A percentile compares a stretch with the other conserved stretches of the same genome.
Evolutionary conservation across 2,797 vertebrate genomes (phyloP).

Genomic region (Avahi laniger): DNA sequence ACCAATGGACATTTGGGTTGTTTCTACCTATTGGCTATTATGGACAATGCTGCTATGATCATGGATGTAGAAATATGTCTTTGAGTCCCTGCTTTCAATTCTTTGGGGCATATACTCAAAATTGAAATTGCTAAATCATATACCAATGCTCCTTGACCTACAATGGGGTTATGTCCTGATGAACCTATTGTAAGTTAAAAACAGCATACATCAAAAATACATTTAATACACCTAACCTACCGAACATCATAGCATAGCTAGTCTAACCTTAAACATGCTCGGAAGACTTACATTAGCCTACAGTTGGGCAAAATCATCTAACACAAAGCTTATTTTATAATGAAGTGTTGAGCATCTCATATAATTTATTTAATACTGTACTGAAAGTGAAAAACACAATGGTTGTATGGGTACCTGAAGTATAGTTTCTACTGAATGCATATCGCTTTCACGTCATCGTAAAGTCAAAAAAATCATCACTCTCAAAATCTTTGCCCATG

Average conservation of each 20-base stretch:
- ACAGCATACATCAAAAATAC: not conserved
- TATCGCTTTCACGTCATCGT: not conserved
- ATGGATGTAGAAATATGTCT: not conserved
- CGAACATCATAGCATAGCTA: not conserved
- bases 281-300: not conserved
- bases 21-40: not conserved
- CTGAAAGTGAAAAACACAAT: not conserved
- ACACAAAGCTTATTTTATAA: not conserved
- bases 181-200: not conserved
- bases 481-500: slow-evolving; percentile 22
- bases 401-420: not conserved
- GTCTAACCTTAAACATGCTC: not conserved
- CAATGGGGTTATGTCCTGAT: not conserved
- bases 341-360: not conserved
- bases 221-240: not conserved
- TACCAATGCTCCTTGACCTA: not conserved
- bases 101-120: not conserved
- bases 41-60: not conserved
- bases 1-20: not conserved
- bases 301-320: not conserved
- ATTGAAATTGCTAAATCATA: not conserved
- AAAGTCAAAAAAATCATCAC: not conserved
- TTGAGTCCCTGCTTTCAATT: not conserved
- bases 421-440: not conserved
- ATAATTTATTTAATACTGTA: not conserved